Base-by-base conservation (phyloP, 1,140 invertebrate genomes). In the Trichomalopsis sarcophagae region DNA sequence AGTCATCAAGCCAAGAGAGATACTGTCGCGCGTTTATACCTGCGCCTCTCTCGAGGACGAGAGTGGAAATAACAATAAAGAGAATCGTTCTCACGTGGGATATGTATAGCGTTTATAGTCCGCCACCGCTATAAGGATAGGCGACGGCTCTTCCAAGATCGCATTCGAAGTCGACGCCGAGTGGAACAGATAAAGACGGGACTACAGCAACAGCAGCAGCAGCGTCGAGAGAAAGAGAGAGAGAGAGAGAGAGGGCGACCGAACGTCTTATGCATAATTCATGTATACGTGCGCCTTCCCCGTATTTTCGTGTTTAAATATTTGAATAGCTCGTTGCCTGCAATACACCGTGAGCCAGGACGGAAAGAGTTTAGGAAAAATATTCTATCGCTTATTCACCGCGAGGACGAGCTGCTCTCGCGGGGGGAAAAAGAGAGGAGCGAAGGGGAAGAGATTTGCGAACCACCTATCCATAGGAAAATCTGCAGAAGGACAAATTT, bases 291-390 rank as follows among this genome's bases (percentile, higher is more conserved):
- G 89, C 88, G 89, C 88, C 89, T 90, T 92, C 91, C 85, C 85
- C 89, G 88, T 90, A 91, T 92, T 93, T 93, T 92, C 90, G 89
- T 91, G 89, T 91, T 92, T 92, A 92, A 92, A 92, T 92, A 92
- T 93, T 93, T 92, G 91, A 92, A 92, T 92, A 92, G 89, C 86
- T 89, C 87, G 89, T 90, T 91, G 89, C 87, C 86, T 89, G 89
- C 88, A 88, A 89, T 88, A 87, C 86, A 78, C 84, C 66, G 10
- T 30, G 79, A 55, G 81, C 44, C 44, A n/a, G 66, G 62, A 73
- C 14, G 33, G 81, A 75, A 55, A 44, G 55, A 78, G 77, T 78
- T 81, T 75, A 44, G 77, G 78, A 84, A 89, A 91, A 91, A 91
- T 91, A 91, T 91, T 89, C 87, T 85, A 84, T 86, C 89, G 89